Evolutionary conservation across 2,113 vertebrate genomes (phyloP).

Genomic region (Procavia capensis): DNA sequence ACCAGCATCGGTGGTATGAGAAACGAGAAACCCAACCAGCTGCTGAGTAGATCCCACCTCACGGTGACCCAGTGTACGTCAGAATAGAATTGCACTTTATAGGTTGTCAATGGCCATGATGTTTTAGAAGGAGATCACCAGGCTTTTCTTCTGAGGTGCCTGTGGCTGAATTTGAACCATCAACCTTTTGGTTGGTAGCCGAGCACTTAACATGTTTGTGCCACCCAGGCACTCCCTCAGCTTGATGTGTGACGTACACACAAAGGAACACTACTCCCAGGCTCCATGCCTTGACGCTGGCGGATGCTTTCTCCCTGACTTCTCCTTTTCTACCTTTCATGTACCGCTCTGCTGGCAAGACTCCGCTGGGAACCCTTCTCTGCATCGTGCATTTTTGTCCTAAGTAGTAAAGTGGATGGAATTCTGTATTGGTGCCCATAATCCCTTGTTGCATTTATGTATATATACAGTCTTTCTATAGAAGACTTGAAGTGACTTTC

Average conservation of each 20-base stretch:
- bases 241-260: too few relatives aligned
- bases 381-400: background rate
- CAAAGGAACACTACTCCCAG: too few relatives aligned
- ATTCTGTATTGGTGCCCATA: background rate
- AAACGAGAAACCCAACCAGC: too few relatives aligned
- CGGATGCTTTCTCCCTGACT: background rate
- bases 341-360: background rate
- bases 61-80: too few relatives aligned
- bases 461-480: background rate
- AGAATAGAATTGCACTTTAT: too few relatives aligned
- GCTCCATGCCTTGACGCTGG: background rate
- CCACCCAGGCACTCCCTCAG: background rate
- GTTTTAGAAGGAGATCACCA: too few relatives aligned
- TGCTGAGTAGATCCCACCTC: too few relatives aligned
- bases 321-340: slow-evolving; percentile 6
- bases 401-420: background rate
- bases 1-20: background rate
- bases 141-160: too few relatives aligned
- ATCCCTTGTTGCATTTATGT: background rate
- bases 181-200: too few relatives aligned
- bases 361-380: background rate
- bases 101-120: too few relatives aligned
- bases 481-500: background rate
- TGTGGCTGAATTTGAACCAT: too few relatives aligned
- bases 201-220: too few relatives aligned